Conservation (phyloP, 35 echinoderm and acorn worm genomes). For the Strongylocentrotus purpuratus region DNA sequence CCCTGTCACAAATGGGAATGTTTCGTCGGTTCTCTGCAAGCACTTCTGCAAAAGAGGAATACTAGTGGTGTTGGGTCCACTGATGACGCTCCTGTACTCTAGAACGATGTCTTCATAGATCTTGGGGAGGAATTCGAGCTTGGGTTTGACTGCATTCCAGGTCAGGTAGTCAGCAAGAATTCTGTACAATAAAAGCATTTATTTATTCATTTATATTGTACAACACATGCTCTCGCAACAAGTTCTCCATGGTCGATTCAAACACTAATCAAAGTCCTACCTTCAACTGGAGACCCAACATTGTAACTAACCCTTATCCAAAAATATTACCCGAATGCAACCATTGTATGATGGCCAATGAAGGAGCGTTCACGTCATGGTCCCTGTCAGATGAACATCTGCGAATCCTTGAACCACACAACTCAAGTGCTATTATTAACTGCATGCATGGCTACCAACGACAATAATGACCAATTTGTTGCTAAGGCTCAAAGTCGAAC, state of each 20-base stretch:
- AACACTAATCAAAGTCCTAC: neutral
- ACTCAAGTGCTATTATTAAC: no score
- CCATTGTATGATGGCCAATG: no score
- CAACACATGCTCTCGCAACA: no score
- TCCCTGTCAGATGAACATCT: no score
- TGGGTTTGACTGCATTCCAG: slow-evolving; percentile 59
- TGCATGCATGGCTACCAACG: no score
- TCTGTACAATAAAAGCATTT: neutral
- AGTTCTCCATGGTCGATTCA: no score
- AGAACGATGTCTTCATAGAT: slow-evolving; percentile 51
- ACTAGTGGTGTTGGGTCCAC: slow-evolving; percentile 53
- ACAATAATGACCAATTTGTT: no score
- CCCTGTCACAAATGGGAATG: slow-evolving; percentile 82
- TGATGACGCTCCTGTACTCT: slow-evolving; percentile 54
- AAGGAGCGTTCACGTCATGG: no score
- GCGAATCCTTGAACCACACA: no score
- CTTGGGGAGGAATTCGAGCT: slow-evolving; percentile 60
- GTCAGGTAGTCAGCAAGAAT: slow-evolving; percentile 75
- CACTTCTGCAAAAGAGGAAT: slow-evolving; percentile 77
- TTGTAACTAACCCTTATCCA: neutral
- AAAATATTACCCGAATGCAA: no score
- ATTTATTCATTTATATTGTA: no score
- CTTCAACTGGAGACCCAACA: neutral
- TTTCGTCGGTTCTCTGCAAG: slow-evolving; percentile 54
- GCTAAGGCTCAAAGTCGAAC: no score